These are phyloP conservation scores for Epinephelus coioides DNA, from an alignment of 2,797 vertebrate species.

Conservation along the genomic window DNA sequence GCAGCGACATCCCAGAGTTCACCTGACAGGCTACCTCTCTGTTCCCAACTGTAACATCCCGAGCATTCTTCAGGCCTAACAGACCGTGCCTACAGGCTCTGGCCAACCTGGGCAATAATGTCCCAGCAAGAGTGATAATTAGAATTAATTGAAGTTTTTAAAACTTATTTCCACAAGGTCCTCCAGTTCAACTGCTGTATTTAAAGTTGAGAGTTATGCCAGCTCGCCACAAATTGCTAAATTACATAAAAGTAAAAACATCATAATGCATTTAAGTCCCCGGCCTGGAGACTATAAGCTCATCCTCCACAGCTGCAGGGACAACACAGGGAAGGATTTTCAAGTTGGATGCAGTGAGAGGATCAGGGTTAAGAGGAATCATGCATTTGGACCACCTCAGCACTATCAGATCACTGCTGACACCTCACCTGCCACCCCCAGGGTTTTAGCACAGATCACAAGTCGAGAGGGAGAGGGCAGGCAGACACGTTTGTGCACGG, in stretches of 20 bases:
- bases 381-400: slow-evolving; percentile 74
- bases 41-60: slow-evolving; percentile 54
- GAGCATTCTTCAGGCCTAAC: slow-evolving; percentile 52
- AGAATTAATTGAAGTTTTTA: slow-evolving; percentile 71
- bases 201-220: slow-evolving; percentile 53
- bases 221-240: slow-evolving; percentile 42
- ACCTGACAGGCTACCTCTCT: slow-evolving; percentile 58
- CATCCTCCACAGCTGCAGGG: slow-evolving; percentile 54
- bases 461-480: slow-evolving; percentile 36
- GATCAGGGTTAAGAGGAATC: slow-evolving; percentile 69
- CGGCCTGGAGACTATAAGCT: slow-evolving; percentile 42
- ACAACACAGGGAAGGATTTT: slow-evolving; percentile 53
- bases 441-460: slow-evolving; percentile 71
- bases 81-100: slow-evolving; percentile 43
- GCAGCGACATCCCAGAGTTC: slow-evolving; percentile 63
- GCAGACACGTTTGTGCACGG: slow-evolving; percentile 1
- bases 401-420: slow-evolving; percentile 78
- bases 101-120: slow-evolving; percentile 53
- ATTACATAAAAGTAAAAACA: slow-evolving; percentile 33
- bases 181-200: slow-evolving; percentile 48
- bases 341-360: slow-evolving; percentile 62
- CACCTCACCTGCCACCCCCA: slow-evolving; percentile 67
- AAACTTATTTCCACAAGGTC: slow-evolving; percentile 63
- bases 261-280: slow-evolving; percentile 35
- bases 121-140: slow-evolving; percentile 59